Evolutionary conservation across 2,888 invertebrate species (phyloP).

Genomic region (Ochropacha duplaris): DNA sequence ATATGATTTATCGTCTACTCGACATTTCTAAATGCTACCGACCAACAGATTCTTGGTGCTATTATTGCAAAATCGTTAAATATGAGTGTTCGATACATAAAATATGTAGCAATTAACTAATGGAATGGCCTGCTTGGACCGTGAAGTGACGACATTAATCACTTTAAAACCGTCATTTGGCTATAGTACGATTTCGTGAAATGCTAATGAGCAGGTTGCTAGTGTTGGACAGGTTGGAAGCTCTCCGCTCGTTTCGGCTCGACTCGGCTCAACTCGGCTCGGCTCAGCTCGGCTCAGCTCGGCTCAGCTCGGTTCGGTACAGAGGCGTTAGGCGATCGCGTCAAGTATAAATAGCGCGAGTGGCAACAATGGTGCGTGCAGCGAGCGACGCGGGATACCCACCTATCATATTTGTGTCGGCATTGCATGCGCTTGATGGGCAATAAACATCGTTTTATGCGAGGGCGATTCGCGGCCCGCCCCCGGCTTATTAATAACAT

Average conservation of each 20-base stretch:
- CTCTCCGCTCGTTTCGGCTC: constrained; percentile 11
- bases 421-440: constrained; percentile 49
- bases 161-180: not conserved
- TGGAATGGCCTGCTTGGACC: not conserved
- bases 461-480: constrained; percentile 55
- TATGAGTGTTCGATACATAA: not conserved
- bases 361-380: constrained; percentile 32
- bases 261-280: constrained; percentile 23
- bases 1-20: too few species aligned
- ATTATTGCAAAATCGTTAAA: not conserved
- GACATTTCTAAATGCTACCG: not conserved
- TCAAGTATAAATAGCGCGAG: constrained; percentile 36
- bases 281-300: constrained; percentile 23
- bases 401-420: constrained; percentile 23
- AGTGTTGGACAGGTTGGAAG: not conserved
- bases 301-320: constrained; percentile 24
- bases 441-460: constrained; percentile 51
- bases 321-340: constrained; percentile 18
- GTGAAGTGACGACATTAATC: not conserved
- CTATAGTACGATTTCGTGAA: too few species aligned
- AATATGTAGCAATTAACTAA: not conserved
- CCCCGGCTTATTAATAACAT: constrained; percentile 65
- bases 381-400: constrained; percentile 7
- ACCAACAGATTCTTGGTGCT: not conserved
- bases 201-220: not conserved